Evolutionary conservation across 1,140 invertebrate genomes (phyloP).

Genomic region (Cryptotermes secundus): DNA sequence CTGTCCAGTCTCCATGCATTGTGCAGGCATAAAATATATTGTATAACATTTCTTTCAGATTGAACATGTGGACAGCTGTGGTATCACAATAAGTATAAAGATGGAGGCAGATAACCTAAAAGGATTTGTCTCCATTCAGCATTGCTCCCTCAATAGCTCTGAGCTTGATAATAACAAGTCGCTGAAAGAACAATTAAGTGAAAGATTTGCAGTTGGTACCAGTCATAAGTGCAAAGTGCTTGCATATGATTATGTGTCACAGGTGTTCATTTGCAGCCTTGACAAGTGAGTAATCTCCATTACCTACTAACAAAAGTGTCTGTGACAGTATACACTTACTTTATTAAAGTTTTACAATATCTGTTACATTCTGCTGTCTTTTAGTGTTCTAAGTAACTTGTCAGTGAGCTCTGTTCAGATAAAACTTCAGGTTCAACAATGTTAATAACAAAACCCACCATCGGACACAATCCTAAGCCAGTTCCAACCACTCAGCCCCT

Average conservation of each 20-base stretch:
- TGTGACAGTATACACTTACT: too few relatives aligned
- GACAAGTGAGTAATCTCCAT: conserved; percentile 29
- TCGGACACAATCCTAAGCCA: too few relatives aligned
- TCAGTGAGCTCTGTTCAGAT: too few relatives aligned
- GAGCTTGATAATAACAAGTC: not conserved
- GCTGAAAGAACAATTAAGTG: not conserved
- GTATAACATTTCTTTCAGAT: not conserved
- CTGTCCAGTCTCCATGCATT: too few relatives aligned
- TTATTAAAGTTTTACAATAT: too few relatives aligned
- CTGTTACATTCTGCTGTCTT: too few relatives aligned
- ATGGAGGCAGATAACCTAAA: not conserved
- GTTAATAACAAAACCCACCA: too few relatives aligned
- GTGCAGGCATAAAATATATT: not conserved
- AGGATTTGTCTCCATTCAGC: conserved; percentile 20
- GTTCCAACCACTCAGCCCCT: too few relatives aligned
- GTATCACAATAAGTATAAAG: not conserved
- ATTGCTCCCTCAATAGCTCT: not conserved
- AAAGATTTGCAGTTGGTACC: conserved; percentile 13
- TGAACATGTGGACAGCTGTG: not conserved
- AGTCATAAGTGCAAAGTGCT: conserved; percentile 20
- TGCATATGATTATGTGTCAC: conserved; percentile 24
- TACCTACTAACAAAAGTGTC: too few relatives aligned
- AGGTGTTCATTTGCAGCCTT: conserved; percentile 25
- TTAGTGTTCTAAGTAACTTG: too few relatives aligned
- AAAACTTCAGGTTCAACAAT: too few relatives aligned